phyloP scores from a whole-genome alignment of 2,888 invertebrate species.

The Microplitis manilae region DNA sequence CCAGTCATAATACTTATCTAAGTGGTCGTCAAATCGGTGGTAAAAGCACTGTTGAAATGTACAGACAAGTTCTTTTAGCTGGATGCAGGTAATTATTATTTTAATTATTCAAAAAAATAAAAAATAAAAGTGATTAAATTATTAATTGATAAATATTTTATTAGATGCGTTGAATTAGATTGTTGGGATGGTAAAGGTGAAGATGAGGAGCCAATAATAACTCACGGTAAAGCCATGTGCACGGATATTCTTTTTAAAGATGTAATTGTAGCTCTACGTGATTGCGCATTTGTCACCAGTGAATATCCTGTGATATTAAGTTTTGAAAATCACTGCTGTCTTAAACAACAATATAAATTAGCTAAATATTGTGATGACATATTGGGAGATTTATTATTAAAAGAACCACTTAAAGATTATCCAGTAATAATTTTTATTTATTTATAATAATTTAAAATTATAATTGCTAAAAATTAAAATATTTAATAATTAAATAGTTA shows the following conservation, averaged over 20 bases:
- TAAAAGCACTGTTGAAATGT: constrained; percentile 81
- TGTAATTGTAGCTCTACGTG: constrained; percentile 78
- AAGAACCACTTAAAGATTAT: constrained; percentile 75
- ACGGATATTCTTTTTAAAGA: constrained; percentile 79
- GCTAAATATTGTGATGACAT: constrained; percentile 82
- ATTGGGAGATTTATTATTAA: constrained; percentile 78
- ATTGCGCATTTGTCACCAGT: constrained; percentile 80
- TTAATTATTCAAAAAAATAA: too few species aligned
- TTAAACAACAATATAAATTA: constrained; percentile 79
- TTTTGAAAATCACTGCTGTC: constrained; percentile 81
- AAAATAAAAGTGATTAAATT: too few species aligned
- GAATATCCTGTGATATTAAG: constrained; percentile 80
- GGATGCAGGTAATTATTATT: constrained; percentile 65
- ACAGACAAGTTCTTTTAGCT: constrained; percentile 70
- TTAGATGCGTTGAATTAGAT: constrained; percentile 80
- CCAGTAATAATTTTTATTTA: constrained; percentile 70
- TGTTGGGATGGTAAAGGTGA: constrained; percentile 81
- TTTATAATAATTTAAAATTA: too few species aligned
- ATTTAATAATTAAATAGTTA: constrained; percentile 64
- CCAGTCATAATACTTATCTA: constrained; percentile 78
- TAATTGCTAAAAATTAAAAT: too few species aligned
- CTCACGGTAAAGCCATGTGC: constrained; percentile 84
- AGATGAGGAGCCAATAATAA: constrained; percentile 82
- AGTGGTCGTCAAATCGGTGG: constrained; percentile 80
- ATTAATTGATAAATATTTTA: neutral